These are phyloP conservation scores for Corythaeola cristata DNA, from an alignment of 2,113 vertebrate genomes.

Conservation along the genomic window DNA sequence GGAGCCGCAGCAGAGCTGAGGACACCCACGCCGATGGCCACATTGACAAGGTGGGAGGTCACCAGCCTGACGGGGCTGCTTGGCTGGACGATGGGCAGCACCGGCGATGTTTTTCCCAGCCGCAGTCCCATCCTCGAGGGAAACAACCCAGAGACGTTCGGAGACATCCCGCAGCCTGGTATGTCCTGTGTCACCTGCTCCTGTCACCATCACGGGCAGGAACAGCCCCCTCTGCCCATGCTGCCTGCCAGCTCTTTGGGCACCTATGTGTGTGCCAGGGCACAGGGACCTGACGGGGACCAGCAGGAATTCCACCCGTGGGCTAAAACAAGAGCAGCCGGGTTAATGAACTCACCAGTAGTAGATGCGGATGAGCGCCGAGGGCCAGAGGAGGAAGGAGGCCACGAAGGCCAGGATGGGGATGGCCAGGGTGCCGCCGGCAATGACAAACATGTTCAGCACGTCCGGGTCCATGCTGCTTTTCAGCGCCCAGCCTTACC, in stretches of 20 bases:
- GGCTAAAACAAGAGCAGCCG: accelerated
- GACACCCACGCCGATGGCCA: not conserved
- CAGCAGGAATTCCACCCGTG: not conserved
- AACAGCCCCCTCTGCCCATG: not conserved
- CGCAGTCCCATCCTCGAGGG: not conserved
- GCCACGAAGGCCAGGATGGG: constrained; percentile 86
- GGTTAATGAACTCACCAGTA: constrained; percentile 83
- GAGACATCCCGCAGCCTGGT: not conserved
- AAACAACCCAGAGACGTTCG: not conserved
- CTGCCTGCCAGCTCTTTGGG: not conserved
- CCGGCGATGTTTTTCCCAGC: accelerated
- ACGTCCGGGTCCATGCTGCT: constrained; percentile 86
- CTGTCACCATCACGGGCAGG: accelerated
- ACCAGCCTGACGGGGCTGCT: not conserved
- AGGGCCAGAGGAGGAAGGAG: constrained; percentile 87
- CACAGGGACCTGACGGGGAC: no score
- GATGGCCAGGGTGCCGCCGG: constrained; percentile 83
- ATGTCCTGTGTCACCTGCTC: not conserved
- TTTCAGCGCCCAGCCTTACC: not conserved
- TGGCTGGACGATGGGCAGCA: not conserved
- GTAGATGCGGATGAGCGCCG: constrained; percentile 84
- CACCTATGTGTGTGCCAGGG: not conserved
- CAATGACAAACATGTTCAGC: constrained; percentile 86
- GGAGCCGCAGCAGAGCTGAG: accelerated
- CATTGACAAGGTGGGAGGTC: not conserved